These are phyloP conservation scores for Cathartes aura DNA, from an alignment of 2,113 vertebrate genomes.

Conservation along the genomic window DNA sequence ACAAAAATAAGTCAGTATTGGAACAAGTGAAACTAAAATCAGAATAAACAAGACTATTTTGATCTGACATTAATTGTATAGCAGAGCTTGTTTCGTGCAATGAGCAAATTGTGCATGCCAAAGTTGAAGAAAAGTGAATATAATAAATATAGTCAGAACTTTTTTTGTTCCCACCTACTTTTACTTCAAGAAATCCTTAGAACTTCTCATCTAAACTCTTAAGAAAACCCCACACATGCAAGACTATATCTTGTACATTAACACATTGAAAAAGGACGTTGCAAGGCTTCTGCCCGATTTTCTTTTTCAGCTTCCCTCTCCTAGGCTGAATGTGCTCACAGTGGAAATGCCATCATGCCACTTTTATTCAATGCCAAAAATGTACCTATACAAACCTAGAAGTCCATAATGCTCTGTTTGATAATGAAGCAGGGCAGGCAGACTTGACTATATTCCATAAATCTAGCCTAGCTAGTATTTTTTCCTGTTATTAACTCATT, in stretches of 20 bases:
- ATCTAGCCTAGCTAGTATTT: not conserved
- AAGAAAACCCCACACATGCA: not conserved
- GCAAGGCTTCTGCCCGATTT: not conserved
- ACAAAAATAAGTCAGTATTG: conserved; percentile 47
- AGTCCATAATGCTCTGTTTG: not conserved
- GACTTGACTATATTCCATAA: not conserved
- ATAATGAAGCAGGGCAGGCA: not conserved
- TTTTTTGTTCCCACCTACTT: conserved; percentile 8
- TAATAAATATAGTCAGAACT: not conserved
- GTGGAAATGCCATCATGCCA: not conserved
- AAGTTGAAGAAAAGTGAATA: conserved; percentile 42
- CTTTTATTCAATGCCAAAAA: not conserved
- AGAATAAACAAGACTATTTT: conserved; percentile 60
- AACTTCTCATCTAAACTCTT: not conserved
- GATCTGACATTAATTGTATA: conserved; percentile 60
- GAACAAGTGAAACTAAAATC: conserved; percentile 51
- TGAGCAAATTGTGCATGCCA: conserved; percentile 38
- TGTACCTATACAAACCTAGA: not conserved
- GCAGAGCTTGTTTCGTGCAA: conserved; percentile 38
- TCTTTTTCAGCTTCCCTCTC: not conserved
- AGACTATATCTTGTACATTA: not conserved
- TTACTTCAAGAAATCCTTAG: not conserved
- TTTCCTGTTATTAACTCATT: not conserved
- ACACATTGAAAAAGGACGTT: not conserved
- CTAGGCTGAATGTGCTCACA: not conserved